Percentiles rank a stretch among this genome's conserved stretches.
These are phyloP conservation scores for Kryptolebias marmoratus DNA, from an alignment of 2,113 vertebrate genomes.

Conservation along the genomic window DNA sequence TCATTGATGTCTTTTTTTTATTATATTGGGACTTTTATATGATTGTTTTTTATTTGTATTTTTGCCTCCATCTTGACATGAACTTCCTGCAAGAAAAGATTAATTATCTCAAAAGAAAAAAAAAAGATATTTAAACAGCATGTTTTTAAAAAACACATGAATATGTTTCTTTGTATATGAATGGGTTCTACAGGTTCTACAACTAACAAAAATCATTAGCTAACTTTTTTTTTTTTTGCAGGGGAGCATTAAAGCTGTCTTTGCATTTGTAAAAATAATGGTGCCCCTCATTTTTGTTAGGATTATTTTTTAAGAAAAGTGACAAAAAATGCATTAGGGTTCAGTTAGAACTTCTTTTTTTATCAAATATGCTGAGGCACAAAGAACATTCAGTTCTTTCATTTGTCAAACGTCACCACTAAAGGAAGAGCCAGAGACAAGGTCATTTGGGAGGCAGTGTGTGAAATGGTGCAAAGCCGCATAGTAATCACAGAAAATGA, in stretches of 20 bases:
- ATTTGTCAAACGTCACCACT: slow-evolving; percentile 53
- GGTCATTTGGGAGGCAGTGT: slow-evolving; percentile 50
- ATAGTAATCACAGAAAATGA: slow-evolving; percentile 57
- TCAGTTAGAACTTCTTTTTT: background rate
- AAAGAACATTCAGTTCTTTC: slow-evolving; percentile 18
- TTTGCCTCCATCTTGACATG: no score
- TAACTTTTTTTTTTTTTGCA: no score
- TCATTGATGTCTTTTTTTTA: no score
- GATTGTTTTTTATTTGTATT: no score
- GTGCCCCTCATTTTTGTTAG: background rate
- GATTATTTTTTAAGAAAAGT: background rate
- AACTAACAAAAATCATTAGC: no score
- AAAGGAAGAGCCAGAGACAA: slow-evolving; percentile 48
- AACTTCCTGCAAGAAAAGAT: no score
- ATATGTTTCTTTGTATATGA: no score
- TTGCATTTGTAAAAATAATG: background rate
- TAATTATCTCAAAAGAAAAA: no score
- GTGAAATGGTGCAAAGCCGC: slow-evolving; percentile 65
- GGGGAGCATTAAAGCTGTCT: background rate
- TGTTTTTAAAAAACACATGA: no score
- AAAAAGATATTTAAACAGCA: no score
- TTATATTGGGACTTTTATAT: no score
- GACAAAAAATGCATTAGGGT: background rate
- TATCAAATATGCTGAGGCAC: slow-evolving; percentile 19
- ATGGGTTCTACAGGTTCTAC: no score